Evolutionary conservation across 2,113 vertebrate species (phyloP).

Genomic region (Phylloscopus trochilus): DNA sequence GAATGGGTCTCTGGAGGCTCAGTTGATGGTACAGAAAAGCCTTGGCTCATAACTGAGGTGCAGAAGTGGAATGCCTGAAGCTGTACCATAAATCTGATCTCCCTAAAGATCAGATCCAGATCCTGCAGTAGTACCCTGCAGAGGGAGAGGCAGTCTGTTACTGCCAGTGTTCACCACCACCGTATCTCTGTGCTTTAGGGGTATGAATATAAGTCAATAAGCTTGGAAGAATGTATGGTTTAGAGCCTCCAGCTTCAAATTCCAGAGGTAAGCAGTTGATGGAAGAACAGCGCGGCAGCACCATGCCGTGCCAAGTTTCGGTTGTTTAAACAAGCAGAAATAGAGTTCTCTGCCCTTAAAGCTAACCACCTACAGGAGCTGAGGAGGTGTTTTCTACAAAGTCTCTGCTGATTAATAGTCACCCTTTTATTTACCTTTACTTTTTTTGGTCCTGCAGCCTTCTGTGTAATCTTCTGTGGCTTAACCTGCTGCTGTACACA

Average conservation of each 20-base stretch:
- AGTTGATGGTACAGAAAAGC: neutral
- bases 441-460: neutral
- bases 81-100: neutral
- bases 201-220: neutral
- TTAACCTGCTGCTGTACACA: neutral
- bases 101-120: neutral
- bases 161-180: neutral
- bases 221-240: neutral
- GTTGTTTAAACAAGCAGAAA: neutral
- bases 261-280: neutral
- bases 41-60: neutral
- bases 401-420: neutral
- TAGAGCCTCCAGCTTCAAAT: neutral
- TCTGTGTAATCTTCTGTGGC: neutral
- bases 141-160: neutral
- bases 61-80: neutral
- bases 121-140: neutral
- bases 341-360: neutral
- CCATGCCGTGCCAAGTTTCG: accelerated
- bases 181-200: neutral
- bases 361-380: neutral
- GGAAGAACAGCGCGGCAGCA: accelerated
- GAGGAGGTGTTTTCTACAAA: neutral
- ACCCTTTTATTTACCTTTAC: neutral
- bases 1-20: neutral